Conservation (phyloP, 2,888 invertebrate genomes). For the Cryptosula pallasiana region DNA sequence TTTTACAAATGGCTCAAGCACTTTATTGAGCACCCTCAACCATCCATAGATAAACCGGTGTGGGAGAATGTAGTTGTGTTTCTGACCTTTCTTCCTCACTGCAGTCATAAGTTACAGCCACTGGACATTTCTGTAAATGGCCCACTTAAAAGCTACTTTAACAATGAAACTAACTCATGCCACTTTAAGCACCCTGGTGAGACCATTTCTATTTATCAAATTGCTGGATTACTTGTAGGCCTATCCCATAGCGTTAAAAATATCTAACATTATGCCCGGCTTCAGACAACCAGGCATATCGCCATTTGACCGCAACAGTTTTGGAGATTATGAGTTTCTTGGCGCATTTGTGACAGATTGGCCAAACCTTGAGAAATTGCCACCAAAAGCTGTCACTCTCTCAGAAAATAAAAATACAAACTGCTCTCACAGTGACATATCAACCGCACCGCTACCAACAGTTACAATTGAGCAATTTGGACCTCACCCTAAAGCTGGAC, state of each 20-base stretch:
- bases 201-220: constrained; percentile 48
- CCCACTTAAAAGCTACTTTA: constrained; percentile 44
- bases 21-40: too few relatives aligned
- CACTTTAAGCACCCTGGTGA: constrained; percentile 43
- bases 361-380: background rate
- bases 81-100: constrained; percentile 49
- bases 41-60: too few relatives aligned
- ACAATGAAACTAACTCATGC: constrained; percentile 36
- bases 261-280: background rate
- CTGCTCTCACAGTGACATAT: background rate
- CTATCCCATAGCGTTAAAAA: background rate
- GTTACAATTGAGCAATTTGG: background rate
- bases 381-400: background rate
- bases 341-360: background rate
- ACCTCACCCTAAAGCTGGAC: background rate
- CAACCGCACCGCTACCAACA: too few relatives aligned
- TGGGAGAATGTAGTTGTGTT: constrained; percentile 45
- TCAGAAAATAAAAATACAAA: background rate
- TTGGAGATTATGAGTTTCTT: background rate
- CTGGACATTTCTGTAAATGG: constrained; percentile 49
- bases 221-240: constrained; percentile 29
- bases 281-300: background rate
- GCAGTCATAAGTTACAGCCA: constrained; percentile 51
- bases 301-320: background rate
- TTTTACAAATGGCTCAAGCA: too few relatives aligned